Evolutionary conservation across 2,113 vertebrate species (phyloP), one percentile per base, ranked within the genome.

Genomic region (Coptodon rendalli): DNA sequence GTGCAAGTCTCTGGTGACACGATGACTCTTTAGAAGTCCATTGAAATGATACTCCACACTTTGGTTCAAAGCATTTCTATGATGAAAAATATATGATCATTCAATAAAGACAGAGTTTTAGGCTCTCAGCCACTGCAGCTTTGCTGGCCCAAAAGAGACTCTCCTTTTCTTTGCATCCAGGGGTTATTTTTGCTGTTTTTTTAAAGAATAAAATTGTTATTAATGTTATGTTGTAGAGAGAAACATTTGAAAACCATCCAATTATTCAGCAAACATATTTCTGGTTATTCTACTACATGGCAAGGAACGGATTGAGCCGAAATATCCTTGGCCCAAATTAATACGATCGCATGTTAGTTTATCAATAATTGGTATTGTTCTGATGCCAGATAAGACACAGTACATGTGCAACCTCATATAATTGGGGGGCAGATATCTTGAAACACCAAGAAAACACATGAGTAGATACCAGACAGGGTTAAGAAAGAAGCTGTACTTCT

Each of bases 41-140:
- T 79, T 92, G 89, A 93, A 94, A 88, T 81, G 71, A 85, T 90
- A 80, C 80, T 43, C 81, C 76, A 81, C 40, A 89, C 83, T 86
- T 83, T 45, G 48, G 84, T 93, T 94, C 89, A 93, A 93, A 93
- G 90, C 19, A 4, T 50, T 19, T 66, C 84, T 87, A n/a, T 94
- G 88, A 95, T 95, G 80, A 94, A 95, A 94, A 92, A 93, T 93
- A 88, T 84, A 95, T 92, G 85, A 89, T 91, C 76, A 73, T 91
- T 82, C 84, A 73, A 54, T 92, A 88, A 89, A 91, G 89, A 90
- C 80, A 63, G 82, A 81, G 48, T 85, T 92, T 87, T 80, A 50
- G 87, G 89, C 71, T 94, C 87, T 93, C 91, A 93, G 84, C 91
- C 82, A 82, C 89, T 91, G 89, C 63, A 92, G 63, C 43, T 80